Conservation (phyloP, 2,113 vertebrate species). For the Malurus alboscapulatus region DNA sequence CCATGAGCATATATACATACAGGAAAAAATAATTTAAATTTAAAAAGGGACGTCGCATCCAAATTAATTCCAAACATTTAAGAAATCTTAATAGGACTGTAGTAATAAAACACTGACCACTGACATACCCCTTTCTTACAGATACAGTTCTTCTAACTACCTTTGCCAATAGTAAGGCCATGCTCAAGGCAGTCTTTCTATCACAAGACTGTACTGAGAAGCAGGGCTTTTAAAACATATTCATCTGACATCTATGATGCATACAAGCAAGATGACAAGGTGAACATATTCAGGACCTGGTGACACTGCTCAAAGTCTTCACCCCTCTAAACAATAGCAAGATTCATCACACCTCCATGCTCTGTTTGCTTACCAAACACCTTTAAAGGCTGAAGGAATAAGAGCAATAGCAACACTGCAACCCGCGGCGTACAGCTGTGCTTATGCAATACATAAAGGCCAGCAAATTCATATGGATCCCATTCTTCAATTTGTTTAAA, state of each 20-base stretch:
- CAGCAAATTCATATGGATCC: background rate
- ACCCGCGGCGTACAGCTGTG: background rate
- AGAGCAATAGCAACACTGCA: background rate
- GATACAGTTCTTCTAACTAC: background rate
- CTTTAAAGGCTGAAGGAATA: background rate
- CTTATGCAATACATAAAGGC: background rate
- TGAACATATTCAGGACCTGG: background rate
- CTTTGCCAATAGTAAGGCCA: background rate
- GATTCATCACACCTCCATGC: background rate
- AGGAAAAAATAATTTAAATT: background rate
- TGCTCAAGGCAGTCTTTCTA: background rate
- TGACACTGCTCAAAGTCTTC: background rate
- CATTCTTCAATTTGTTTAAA: background rate
- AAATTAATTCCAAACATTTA: background rate
- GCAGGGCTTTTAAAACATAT: background rate
- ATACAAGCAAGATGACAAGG: background rate
- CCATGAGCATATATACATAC: background rate
- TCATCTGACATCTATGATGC: background rate
- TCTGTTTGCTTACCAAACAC: background rate
- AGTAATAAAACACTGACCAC: background rate
- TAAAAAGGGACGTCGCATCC: background rate
- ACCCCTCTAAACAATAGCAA: background rate
- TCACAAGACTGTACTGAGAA: background rate
- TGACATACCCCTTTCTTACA: background rate
- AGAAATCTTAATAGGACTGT: background rate